A percentile compares a stretch with the other conserved stretches of the same genome.
Evolutionary conservation across 2,113 vertebrate species (phyloP).

Genomic region (Hymenochirus boettgeri): DNA sequence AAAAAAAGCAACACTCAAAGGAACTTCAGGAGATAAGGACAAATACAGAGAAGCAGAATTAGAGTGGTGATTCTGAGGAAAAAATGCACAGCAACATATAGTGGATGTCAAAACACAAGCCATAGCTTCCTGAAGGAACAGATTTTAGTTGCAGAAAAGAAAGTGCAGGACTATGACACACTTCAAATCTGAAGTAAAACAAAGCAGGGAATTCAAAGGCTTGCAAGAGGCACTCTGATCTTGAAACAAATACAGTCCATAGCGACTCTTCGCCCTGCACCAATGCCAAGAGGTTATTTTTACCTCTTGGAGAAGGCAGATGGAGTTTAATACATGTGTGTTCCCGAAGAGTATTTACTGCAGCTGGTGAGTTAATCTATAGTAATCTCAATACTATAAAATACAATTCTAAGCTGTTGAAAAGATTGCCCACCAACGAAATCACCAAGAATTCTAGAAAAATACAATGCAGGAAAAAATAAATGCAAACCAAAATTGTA

Average conservation of each 20-base stretch:
- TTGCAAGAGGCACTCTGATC: slow-evolving; percentile 87
- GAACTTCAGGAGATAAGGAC: slow-evolving; percentile 70
- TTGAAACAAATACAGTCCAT: slow-evolving; percentile 79
- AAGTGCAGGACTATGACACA: slow-evolving; percentile 79
- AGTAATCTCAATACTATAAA: too few species aligned
- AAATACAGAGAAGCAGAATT: slow-evolving; percentile 74
- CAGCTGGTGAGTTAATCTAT: neutral
- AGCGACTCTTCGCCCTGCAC: slow-evolving; percentile 72
- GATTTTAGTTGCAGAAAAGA: slow-evolving; percentile 84
- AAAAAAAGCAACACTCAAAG: slow-evolving; percentile 64
- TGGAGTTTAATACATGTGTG: slow-evolving; percentile 42
- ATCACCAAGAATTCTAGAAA: slow-evolving; percentile 83
- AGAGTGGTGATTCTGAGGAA: slow-evolving; percentile 66
- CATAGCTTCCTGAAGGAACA: slow-evolving; percentile 73
- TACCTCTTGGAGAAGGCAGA: neutral
- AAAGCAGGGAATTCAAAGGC: slow-evolving; percentile 74
- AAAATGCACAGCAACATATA: slow-evolving; percentile 69
- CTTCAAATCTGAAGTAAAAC: slow-evolving; percentile 79
- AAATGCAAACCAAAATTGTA: too few species aligned
- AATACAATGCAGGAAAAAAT: slow-evolving; percentile 85
- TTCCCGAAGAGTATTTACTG: neutral
- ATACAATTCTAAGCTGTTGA: too few species aligned
- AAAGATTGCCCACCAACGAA: too few species aligned
- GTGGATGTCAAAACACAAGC: slow-evolving; percentile 69
- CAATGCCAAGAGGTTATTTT: slow-evolving; percentile 69